These are phyloP conservation scores for Strigops habroptila DNA, from an alignment of 2,113 vertebrate species.

Conservation along the genomic window DNA sequence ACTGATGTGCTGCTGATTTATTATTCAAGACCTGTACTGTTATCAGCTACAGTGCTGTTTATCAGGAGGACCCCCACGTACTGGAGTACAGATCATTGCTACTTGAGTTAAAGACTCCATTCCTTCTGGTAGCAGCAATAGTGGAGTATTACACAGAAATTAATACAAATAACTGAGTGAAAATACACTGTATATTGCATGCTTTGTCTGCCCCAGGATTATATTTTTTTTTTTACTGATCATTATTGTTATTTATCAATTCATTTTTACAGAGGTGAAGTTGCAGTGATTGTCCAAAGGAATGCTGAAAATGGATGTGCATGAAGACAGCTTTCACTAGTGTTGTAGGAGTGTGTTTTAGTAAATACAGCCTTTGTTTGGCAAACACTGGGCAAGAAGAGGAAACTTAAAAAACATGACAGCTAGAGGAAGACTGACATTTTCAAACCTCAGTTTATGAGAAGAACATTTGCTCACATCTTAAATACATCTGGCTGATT, in stretches of 20 bases:
- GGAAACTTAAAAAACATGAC: neutral
- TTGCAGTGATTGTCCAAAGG: neutral
- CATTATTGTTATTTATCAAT: neutral
- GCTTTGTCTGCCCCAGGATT: neutral
- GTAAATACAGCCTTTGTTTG: neutral
- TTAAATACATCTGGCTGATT: neutral
- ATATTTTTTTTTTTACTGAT: neutral
- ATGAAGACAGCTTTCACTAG: neutral
- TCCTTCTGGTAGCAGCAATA: neutral
- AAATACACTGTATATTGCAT: rapidly evolving
- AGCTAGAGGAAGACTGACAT: neutral
- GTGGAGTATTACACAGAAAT: neutral
- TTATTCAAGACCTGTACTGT: neutral
- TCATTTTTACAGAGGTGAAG: neutral
- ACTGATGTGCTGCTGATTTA: neutral
- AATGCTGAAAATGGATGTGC: neutral
- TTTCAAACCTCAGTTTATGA: neutral
- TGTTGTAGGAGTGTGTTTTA: neutral
- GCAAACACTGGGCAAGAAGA: neutral
- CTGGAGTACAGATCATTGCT: neutral
- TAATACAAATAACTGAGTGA: rapidly evolving
- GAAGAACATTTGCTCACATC: neutral
- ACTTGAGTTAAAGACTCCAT: neutral
- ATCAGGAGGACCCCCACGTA: neutral
- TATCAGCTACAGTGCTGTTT: neutral